Base-by-base conservation (phyloP, 2,797 vertebrate species). In the Basileuterus tristriatus region DNA sequence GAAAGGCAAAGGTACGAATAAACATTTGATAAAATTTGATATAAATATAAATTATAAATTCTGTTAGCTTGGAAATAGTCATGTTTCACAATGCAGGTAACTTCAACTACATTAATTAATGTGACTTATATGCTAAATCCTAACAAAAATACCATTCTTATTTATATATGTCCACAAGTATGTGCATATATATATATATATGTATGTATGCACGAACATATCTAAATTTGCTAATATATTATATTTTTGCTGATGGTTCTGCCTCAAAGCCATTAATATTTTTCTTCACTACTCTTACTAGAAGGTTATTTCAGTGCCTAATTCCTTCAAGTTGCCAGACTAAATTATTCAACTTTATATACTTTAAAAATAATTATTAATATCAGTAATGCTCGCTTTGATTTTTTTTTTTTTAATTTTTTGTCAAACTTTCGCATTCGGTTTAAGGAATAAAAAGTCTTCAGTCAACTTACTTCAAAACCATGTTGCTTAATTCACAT, bases 381-480 rank as follows among this genome's bases (percentile, higher is more conserved):
- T 81, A 96, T 88, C 90, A 91, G 83, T 76, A 94, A 94, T 78
- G 59, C 63, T 79, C 7, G 1, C 91, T 96, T 97, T 96, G 87
- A 36, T 36, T 36, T 36, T 72, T 74, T 56, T 83, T 53, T 69
- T 7, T 58, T 24, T 21, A 4, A 14, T 63, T n/a, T 76, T 80
- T 65, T 21, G 49, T 59, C 72, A 93, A 95, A 96, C 91, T 95
- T 96, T 72, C 0, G 0, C 14, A 0, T 87, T 89, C 5, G 6
- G 58, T 70, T 69, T 46, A 91, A 95, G 87, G 90, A 86, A 92
- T 78, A 75, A 93, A 88, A 94, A 93, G 77, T 85, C 91, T 82
- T 83, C 95, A 94, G 92, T 63, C 82, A 97, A 97, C 82, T 95
- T 93, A 96, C 87, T 96, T 97, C 94, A 96, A 94, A 96, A 87